Percentiles rank a stretch among this genome's conserved stretches.
These are phyloP conservation scores for Pheosia gnoma DNA, from an alignment of 2,888 invertebrate species.

Conservation along the genomic window DNA sequence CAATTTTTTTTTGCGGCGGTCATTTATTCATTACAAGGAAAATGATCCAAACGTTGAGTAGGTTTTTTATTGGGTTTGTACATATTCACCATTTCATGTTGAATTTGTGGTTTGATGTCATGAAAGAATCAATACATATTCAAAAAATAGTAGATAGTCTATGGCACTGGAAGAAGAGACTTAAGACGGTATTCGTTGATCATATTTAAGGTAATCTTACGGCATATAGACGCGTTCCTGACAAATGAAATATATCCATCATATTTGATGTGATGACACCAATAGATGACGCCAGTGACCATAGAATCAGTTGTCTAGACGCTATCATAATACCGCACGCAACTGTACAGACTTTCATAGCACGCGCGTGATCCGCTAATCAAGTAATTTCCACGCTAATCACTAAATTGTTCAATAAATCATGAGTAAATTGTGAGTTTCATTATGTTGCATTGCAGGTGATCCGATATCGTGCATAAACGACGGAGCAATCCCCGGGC, in stretches of 20 bases:
- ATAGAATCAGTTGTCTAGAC: not conserved
- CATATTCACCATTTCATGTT: not conserved
- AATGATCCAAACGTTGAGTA: not conserved
- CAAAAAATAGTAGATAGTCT: no score
- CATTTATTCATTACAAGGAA: not conserved
- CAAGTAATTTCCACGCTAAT: conserved; percentile 2
- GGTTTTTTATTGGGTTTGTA: not conserved
- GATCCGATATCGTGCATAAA: conserved; percentile 95
- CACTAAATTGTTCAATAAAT: conserved; percentile 2
- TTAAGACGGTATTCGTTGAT: no score
- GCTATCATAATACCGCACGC: not conserved
- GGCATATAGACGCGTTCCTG: no score
- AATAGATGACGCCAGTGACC: no score
- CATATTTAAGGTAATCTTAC: no score
- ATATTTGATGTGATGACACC: no score
- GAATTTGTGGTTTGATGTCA: no score
- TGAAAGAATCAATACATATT: no score
- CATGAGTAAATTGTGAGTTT: not conserved
- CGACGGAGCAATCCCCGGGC: conserved; percentile 90
- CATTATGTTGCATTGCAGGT: conserved; percentile 80
- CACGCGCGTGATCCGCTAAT: not conserved
- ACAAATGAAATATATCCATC: no score
- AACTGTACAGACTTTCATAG: not conserved
- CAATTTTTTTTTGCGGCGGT: conserved; percentile 1
- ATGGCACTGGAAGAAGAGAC: no score